phyloP scores from a whole-genome alignment of 2,888 invertebrate species.

The Ptilodon capucinus region DNA sequence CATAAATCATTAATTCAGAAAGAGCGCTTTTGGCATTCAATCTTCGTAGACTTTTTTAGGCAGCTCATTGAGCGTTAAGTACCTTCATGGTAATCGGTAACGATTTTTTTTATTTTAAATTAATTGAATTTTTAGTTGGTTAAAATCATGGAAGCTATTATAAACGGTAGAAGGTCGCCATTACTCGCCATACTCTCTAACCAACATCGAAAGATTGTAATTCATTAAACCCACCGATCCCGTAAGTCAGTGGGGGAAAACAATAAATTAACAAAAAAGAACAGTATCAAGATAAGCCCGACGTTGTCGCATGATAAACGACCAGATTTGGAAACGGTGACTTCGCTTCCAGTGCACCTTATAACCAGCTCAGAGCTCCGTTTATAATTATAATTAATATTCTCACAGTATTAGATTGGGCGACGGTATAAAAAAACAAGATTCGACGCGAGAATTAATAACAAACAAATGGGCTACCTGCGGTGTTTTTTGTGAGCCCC shows the following conservation, averaged over 20 bases:
- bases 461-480: constrained; percentile 83
- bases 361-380: constrained; percentile 72
- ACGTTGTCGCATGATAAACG: constrained; percentile 81
- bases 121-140: too few species aligned
- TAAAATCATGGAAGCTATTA: too few species aligned
- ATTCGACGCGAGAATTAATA: constrained; percentile 82
- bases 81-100: too few species aligned
- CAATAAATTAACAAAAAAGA: constrained; percentile 52
- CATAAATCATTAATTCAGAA: too few species aligned
- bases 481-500: constrained; percentile 77
- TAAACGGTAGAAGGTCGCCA: too few species aligned
- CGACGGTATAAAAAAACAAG: constrained; percentile 71
- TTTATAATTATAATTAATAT: constrained; percentile 83
- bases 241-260: constrained; percentile 39
- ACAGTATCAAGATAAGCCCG: constrained; percentile 71
- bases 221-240: constrained; percentile 39
- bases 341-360: constrained; percentile 65
- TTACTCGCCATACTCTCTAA: constrained; percentile 12
- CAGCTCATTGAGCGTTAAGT: too few species aligned
- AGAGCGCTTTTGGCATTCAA: too few species aligned
- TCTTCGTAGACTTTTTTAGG: too few species aligned
- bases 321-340: constrained; percentile 76
- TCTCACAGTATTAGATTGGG: constrained; percentile 80
- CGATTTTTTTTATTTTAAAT: too few species aligned
- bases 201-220: constrained; percentile 34